A percentile compares a stretch with the other conserved stretches of the same genome.
These are phyloP conservation scores for Paramuricea clavata DNA, from an alignment of 92 coral and sea anemone species.

Conservation along the genomic window DNA sequence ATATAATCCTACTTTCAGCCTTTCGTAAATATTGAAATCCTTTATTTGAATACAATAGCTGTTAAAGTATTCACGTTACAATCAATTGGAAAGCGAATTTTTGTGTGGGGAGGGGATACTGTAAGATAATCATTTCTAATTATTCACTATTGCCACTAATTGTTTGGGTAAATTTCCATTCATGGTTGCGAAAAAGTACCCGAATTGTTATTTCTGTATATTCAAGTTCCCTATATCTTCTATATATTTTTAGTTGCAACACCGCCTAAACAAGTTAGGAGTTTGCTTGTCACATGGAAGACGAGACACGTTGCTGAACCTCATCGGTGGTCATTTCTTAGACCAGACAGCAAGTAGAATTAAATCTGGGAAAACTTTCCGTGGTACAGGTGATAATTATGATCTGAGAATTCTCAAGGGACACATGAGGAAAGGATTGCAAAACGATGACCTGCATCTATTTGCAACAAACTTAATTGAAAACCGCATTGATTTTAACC, in stretches of 20 bases:
- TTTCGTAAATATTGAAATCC: too few species aligned
- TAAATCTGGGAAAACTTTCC: slow-evolving; percentile 21
- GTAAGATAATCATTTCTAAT: too few species aligned
- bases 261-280: not conserved
- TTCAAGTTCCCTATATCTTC: too few species aligned
- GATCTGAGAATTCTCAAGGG: slow-evolving; percentile 68
- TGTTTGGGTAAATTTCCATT: too few species aligned
- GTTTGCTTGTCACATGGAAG: slow-evolving; percentile 16
- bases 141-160: too few species aligned
- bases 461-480: slow-evolving; percentile 71
- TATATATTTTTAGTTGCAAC: not conserved
- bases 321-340: slow-evolving; percentile 27
- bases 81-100: too few species aligned
- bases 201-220: too few species aligned
- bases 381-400: slow-evolving; percentile 82
- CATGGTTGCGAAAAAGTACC: too few species aligned
- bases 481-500: slow-evolving; percentile 60
- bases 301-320: not conserved
- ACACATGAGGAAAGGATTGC: slow-evolving; percentile 68
- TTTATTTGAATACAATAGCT: too few species aligned
- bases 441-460: slow-evolving; percentile 70
- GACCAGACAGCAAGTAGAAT: not conserved
- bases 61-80: too few species aligned
- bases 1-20: too few species aligned
- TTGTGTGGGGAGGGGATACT: too few species aligned